phyloP scores from a whole-genome alignment of 2,888 invertebrate species.

The Ochlodes sylvanus region DNA sequence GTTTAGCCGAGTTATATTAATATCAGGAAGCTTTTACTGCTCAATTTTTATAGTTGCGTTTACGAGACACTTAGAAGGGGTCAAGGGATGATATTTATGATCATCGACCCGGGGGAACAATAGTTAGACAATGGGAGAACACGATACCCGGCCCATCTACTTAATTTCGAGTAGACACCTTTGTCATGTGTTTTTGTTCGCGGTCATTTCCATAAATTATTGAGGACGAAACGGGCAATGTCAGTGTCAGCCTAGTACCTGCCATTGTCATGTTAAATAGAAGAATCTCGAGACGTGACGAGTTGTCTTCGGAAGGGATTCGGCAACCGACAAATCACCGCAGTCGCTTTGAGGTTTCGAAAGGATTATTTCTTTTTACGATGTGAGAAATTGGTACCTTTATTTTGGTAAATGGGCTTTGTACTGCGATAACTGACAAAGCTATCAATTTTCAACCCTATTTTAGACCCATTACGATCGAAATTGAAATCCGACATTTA shows the following conservation, averaged over 20 bases:
- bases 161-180: slow-evolving; percentile 84
- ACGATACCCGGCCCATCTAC: slow-evolving; percentile 76
- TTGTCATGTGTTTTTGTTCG: slow-evolving; percentile 81
- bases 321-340: slow-evolving; percentile 57
- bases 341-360: slow-evolving; percentile 38
- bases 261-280: slow-evolving; percentile 80
- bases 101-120: slow-evolving; percentile 63
- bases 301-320: slow-evolving; percentile 68
- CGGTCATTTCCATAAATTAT: slow-evolving; percentile 83
- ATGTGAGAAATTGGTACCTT: slow-evolving; percentile 17
- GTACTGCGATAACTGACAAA: not conserved
- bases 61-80: slow-evolving; percentile 19
- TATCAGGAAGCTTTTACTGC: slow-evolving; percentile 16
- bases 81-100: slow-evolving; percentile 75
- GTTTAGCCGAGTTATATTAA: not conserved
- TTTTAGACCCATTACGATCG: no score
- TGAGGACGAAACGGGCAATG: slow-evolving; percentile 64
- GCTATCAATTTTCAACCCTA: no score
- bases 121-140: slow-evolving; percentile 73
- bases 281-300: slow-evolving; percentile 62
- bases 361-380: slow-evolving; percentile 33
- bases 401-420: not conserved
- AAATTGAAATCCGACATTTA: no score
- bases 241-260: slow-evolving; percentile 63
- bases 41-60: slow-evolving; percentile 23